phyloP scores from a whole-genome alignment of 1,140 invertebrate species.

The Trachymyrmex cornetzi region DNA sequence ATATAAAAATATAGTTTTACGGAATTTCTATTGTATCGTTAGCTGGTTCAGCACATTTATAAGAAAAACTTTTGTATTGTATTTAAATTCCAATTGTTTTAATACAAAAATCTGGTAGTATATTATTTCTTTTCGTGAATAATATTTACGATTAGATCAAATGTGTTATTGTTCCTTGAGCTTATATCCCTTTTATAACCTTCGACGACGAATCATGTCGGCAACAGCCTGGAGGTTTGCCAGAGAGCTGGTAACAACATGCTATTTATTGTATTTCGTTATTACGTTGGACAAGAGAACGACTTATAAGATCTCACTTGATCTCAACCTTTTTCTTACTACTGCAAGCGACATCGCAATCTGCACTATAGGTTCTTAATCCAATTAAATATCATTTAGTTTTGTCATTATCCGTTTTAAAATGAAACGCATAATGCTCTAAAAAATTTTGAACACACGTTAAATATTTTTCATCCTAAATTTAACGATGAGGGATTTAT shows the following conservation, averaged over 20 bases:
- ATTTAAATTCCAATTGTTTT: conserved; percentile 4
- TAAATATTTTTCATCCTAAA: not conserved
- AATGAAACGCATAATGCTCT: not conserved
- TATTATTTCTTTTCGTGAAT: not conserved
- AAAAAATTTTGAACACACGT: conserved; percentile 10
- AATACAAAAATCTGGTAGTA: not conserved
- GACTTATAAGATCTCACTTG: conserved; percentile 49
- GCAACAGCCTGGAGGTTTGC: conserved; percentile 64
- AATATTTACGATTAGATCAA: conserved; percentile 9
- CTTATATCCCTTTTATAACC: conserved; percentile 32
- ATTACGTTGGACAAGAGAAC: conserved; percentile 66
- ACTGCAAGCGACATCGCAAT: conserved; percentile 62
- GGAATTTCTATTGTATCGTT: not conserved
- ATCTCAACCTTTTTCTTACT: conserved; percentile 22
- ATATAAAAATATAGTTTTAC: conserved; percentile 2
- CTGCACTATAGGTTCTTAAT: conserved; percentile 33
- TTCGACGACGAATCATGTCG: conserved; percentile 55
- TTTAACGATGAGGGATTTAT: not conserved
- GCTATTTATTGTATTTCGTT: conserved; percentile 72
- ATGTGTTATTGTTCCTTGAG: conserved; percentile 13
- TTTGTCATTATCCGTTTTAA: not conserved
- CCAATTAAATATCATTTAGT: conserved; percentile 33
- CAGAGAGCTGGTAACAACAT: conserved; percentile 41
- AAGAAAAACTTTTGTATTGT: not conserved
- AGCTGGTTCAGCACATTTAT: not conserved